These are phyloP conservation scores for Chelonia mydas DNA, from an alignment of 2,797 vertebrate genomes.

Conservation along the genomic window DNA sequence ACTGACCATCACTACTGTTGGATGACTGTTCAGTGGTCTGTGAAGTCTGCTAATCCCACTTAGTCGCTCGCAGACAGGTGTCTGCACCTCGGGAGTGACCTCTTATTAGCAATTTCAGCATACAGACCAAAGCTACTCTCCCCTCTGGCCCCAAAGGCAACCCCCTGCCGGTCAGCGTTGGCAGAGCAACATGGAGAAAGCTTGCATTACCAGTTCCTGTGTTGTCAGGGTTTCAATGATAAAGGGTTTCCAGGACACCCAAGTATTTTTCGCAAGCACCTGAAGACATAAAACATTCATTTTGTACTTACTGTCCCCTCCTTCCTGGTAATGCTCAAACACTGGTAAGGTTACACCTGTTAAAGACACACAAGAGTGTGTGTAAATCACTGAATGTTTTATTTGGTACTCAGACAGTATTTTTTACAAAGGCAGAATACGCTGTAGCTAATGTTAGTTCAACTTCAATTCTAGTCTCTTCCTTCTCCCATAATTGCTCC, in stretches of 20 bases:
- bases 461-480: not conserved
- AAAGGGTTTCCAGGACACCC: not conserved
- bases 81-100: not conserved
- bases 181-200: not conserved
- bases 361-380: not conserved
- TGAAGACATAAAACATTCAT: not conserved
- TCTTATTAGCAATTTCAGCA: not conserved
- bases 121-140: not conserved
- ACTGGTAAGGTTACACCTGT: constrained; percentile 97
- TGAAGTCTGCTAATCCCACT: not conserved
- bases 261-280: not conserved
- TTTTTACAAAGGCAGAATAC: not conserved
- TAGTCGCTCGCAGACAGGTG: no score
- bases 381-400: not conserved
- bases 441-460: not conserved
- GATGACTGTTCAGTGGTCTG: not conserved
- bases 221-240: not conserved
- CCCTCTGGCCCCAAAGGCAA: not conserved
- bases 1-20: not conserved
- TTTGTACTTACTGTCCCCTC: constrained; percentile 94
- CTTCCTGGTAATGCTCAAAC: constrained; percentile 99
- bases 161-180: not conserved
- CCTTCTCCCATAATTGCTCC: not conserved
- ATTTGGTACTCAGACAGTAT: not conserved
- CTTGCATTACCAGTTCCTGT: not conserved